Percentiles rank a stretch among this genome's conserved stretches.
Conservation (phyloP, 2,888 invertebrate genomes). For the Agrotis exclamationis region DNA sequence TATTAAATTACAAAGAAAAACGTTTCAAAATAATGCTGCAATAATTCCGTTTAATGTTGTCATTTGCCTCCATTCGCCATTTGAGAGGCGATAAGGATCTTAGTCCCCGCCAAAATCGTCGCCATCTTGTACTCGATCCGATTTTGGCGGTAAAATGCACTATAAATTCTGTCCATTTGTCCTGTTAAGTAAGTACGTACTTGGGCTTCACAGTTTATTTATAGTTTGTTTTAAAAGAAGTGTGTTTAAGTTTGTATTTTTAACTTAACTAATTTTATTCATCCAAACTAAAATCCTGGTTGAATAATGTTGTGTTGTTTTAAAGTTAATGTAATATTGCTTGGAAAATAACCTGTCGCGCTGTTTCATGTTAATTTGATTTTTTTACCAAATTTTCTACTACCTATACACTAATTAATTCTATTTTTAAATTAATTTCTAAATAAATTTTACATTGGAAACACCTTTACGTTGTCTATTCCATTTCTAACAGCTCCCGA, state of each 20-base stretch:
- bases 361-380: too few species aligned
- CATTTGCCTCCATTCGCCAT: constrained; percentile 72
- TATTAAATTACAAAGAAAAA: constrained; percentile 38
- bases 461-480: not conserved
- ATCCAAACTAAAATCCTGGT: not conserved
- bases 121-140: constrained; percentile 69
- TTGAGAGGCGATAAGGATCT: constrained; percentile 73
- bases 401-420: too few species aligned
- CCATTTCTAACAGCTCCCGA: constrained; percentile 17
- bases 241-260: constrained; percentile 26
- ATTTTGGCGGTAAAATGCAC: constrained; percentile 65
- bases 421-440: too few species aligned
- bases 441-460: not conserved
- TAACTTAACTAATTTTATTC: constrained; percentile 20
- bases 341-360: too few species aligned
- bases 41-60: constrained; percentile 75
- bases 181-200: constrained; percentile 31
- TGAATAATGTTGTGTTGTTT: not conserved
- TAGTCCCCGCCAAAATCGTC: constrained; percentile 72
- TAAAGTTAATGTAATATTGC: not conserved
- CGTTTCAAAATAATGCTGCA: constrained; percentile 64
- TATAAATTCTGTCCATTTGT: constrained; percentile 50
- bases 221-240: constrained; percentile 29
- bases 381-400: too few species aligned
- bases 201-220: constrained; percentile 35